Percentiles rank a stretch among this genome's conserved stretches.
Evolutionary conservation across 2,888 invertebrate genomes (phyloP).

Genomic region (Timema cristinae): DNA sequence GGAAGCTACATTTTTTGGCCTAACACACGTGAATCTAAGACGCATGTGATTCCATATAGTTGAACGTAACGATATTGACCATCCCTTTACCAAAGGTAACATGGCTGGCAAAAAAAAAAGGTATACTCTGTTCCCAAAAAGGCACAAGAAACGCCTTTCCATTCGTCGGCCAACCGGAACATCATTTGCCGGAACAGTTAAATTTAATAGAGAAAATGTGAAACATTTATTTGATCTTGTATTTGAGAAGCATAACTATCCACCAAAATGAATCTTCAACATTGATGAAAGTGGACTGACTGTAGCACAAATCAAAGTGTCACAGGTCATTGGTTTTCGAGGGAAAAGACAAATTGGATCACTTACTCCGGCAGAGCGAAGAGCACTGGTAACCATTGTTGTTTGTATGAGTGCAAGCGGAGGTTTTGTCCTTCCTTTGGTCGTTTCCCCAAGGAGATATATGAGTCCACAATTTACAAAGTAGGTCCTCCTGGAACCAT

Average conservation of each 20-base stretch:
- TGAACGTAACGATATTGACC: background rate
- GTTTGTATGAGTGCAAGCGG: constrained; percentile 6
- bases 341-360: constrained; percentile 7
- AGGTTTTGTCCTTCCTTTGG: background rate
- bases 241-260: constrained; percentile 3
- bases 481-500: background rate
- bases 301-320: background rate
- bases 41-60: background rate
- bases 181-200: background rate
- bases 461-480: constrained; percentile 4
- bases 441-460: background rate
- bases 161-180: background rate
- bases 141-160: constrained; percentile 7
- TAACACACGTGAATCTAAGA: constrained; percentile 1
- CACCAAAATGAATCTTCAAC: background rate
- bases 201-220: constrained; percentile 3
- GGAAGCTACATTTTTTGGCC: background rate
- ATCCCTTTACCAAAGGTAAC: background rate
- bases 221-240: constrained; percentile 1
- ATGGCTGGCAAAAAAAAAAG: constrained; percentile 5
- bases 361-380: background rate
- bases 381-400: background rate
- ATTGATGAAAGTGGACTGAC: constrained; percentile 13
- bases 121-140: background rate
- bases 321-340: background rate